Conservation (phyloP, 2,888 invertebrate species). For the Chaetogeoica ovagalla region DNA sequence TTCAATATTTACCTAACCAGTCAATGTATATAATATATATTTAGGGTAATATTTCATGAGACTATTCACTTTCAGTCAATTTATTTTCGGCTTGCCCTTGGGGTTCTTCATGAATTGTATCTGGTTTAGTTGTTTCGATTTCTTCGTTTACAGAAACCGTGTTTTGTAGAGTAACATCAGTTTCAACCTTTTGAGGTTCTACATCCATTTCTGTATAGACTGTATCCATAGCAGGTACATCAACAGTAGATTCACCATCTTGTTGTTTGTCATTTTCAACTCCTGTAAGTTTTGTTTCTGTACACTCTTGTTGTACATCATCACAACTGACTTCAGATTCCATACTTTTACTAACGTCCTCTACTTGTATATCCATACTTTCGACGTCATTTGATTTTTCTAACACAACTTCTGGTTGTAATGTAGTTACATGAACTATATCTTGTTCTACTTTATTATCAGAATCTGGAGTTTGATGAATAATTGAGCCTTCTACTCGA, state of each 20-base stretch:
- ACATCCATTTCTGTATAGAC: conserved; percentile 21
- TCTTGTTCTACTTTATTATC: conserved; percentile 32
- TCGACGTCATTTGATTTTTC: conserved; percentile 25
- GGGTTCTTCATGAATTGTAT: conserved; percentile 11
- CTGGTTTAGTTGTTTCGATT: neutral
- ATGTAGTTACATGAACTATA: neutral
- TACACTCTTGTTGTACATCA: conserved; percentile 1
- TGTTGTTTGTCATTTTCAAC: conserved; percentile 25
- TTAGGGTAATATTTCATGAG: conserved; percentile 37
- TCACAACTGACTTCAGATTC: conserved; percentile 10
- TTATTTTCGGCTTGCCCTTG: conserved; percentile 30
- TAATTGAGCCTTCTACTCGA: conserved; percentile 54
- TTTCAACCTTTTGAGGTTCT: conserved; percentile 16
- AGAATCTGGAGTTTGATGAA: conserved; percentile 51
- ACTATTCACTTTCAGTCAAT: conserved; percentile 46
- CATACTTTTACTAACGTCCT: conserved; percentile 10
- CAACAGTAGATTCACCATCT: neutral
- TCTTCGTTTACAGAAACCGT: conserved; percentile 18
- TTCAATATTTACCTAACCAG: conserved; percentile 45
- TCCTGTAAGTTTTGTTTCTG: conserved; percentile 2
- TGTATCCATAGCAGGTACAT: conserved; percentile 2
- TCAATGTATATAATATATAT: conserved; percentile 35
- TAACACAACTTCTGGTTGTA: conserved; percentile 9
- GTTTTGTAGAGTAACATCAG: conserved; percentile 3
- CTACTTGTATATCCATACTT: conserved; percentile 40